phyloP scores from a whole-genome alignment of 1,140 invertebrate species.

The Portunus trituberculatus region DNA sequence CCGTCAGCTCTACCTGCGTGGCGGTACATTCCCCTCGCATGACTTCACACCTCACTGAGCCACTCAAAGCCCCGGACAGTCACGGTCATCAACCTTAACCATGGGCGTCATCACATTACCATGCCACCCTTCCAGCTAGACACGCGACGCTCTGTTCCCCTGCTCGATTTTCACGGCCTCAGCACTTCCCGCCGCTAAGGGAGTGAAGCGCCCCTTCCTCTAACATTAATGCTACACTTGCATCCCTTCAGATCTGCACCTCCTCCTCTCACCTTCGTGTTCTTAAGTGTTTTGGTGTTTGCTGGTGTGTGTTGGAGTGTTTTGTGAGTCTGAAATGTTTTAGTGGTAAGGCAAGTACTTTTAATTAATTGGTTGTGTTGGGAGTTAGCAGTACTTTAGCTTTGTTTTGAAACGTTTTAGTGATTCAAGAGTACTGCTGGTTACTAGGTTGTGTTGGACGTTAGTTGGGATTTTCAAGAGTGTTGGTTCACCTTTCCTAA shows the following conservation, averaged over 20 bases:
- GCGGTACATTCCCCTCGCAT: not conserved
- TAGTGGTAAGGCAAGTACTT: too few relatives aligned
- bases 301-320: too few relatives aligned
- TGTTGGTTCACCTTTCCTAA: too few relatives aligned
- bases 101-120: not conserved
- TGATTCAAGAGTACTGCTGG: too few relatives aligned
- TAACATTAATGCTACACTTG: too few relatives aligned
- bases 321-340: too few relatives aligned
- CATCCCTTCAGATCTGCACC: not conserved
- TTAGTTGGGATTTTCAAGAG: too few relatives aligned
- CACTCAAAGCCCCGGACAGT: conserved; percentile 35
- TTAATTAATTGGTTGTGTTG: too few relatives aligned
- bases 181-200: not conserved
- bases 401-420: too few relatives aligned
- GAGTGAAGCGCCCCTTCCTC: not conserved
- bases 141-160: not conserved
- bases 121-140: not conserved
- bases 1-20: not conserved
- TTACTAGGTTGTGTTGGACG: too few relatives aligned
- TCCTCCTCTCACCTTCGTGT: not conserved
- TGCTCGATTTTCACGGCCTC: not conserved
- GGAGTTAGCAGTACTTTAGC: too few relatives aligned
- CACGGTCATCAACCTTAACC: conserved; percentile 48
- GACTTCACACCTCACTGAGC: conserved; percentile 12
- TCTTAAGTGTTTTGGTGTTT: too few relatives aligned